Conservation (phyloP, 1,140 invertebrate species). For the Pomacea maculata region DNA sequence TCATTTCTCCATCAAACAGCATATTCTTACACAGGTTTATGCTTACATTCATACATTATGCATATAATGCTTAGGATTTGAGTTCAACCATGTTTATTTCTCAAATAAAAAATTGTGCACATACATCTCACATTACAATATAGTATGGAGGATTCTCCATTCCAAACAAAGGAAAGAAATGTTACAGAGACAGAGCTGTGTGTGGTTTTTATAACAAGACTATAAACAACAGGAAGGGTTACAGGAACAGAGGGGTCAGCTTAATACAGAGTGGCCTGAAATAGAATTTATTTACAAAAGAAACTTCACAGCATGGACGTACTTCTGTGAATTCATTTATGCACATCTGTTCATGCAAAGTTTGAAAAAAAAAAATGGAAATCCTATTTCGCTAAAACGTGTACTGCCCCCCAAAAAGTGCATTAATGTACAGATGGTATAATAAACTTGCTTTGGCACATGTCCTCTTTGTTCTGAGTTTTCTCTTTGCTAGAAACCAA, state of each 20-base stretch:
- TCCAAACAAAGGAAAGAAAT: background rate
- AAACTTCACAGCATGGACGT: no score
- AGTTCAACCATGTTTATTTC: conserved; percentile 11
- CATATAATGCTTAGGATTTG: background rate
- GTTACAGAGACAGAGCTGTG: background rate
- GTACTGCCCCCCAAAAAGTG: no score
- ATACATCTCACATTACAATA: conserved; percentile 1
- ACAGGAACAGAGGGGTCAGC: background rate
- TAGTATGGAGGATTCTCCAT: background rate
- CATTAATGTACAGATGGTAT: no score
- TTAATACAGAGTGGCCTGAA: no score
- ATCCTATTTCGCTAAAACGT: no score
- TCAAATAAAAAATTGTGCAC: background rate
- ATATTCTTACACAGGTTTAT: background rate
- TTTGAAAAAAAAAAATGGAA: no score
- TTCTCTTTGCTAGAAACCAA: no score
- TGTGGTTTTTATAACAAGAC: conserved; percentile 7
- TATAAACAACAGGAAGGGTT: conserved; percentile 3
- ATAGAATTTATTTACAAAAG: no score
- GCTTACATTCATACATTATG: background rate
- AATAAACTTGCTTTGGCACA: no score
- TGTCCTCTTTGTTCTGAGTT: no score
- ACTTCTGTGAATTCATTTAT: no score
- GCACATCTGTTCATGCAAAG: no score
- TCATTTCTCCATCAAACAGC: background rate